phyloP scores from a whole-genome alignment of 23 tunicate species.

The Clavelina lepadiformis region DNA sequence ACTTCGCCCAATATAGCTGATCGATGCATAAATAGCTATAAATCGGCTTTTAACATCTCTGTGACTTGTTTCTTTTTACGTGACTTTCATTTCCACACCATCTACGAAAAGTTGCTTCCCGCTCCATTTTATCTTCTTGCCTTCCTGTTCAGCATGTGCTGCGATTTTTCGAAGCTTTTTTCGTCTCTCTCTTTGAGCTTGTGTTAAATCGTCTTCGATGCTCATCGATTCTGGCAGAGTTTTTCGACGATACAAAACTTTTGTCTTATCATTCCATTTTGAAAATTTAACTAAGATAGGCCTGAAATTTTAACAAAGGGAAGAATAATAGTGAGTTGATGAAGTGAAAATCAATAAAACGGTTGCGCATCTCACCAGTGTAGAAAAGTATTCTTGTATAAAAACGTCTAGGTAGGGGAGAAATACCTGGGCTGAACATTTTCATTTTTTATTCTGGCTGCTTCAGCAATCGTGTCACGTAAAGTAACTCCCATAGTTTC shows the following conservation, averaged over 20 bases:
- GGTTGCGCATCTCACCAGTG: neutral
- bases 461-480: constrained; percentile 30
- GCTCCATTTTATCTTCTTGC: constrained; percentile 59
- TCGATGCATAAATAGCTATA: neutral
- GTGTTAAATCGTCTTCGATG: constrained; percentile 76
- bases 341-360: neutral
- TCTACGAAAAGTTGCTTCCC: constrained; percentile 66
- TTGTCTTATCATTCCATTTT: constrained; percentile 66
- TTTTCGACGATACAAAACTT: constrained; percentile 48
- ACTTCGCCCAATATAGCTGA: too few relatives aligned
- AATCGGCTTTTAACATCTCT: neutral
- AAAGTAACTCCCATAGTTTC: constrained; percentile 24
- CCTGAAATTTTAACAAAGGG: constrained; percentile 16
- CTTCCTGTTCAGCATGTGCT: constrained; percentile 37
- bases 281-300: constrained; percentile 61
- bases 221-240: constrained; percentile 17
- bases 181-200: constrained; percentile 16
- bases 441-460: constrained; percentile 21
- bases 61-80: neutral
- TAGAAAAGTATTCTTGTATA: neutral
- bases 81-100: constrained; percentile 39
- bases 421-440: constrained; percentile 22
- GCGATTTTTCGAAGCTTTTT: constrained; percentile 33
- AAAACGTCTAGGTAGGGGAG: neutral
- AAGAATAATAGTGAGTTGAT: neutral